Evolutionary conservation across 2,797 vertebrate genomes (phyloP).

Genomic region (Galago senegalensis): DNA sequence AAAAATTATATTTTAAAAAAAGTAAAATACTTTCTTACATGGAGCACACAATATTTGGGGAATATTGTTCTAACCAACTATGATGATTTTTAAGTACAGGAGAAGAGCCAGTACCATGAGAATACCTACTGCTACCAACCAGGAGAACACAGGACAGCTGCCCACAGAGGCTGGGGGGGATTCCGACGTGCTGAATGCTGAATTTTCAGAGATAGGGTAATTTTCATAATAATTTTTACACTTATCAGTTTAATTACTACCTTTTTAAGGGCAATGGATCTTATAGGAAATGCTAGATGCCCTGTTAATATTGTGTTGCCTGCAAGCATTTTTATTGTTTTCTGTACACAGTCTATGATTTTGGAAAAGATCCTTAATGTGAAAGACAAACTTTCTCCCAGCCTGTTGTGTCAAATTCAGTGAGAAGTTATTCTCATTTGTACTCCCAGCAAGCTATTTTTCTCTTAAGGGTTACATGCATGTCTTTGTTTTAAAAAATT

Average conservation of each 20-base stretch:
- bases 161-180: background rate
- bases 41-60: background rate
- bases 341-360: background rate
- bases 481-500: constrained; percentile 17
- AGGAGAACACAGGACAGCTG: rapidly evolving
- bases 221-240: background rate
- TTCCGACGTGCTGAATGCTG: background rate
- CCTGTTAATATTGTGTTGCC: background rate
- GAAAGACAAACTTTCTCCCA: background rate
- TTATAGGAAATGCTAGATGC: background rate
- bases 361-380: background rate
- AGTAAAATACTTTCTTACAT: background rate
- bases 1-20: too few relatives aligned
- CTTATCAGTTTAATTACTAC: background rate
- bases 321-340: constrained; percentile 23
- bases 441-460: background rate
- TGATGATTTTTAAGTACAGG: background rate
- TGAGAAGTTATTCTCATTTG: background rate
- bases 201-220: background rate
- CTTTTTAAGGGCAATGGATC: constrained; percentile 9
- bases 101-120: background rate
- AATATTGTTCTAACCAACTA: background rate
- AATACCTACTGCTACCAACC: background rate
- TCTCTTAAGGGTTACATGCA: background rate
- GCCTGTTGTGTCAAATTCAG: background rate